Conservation (phyloP, 37 sponge, comb jelly and placozoan species). For the Bolinopsis microptera region DNA sequence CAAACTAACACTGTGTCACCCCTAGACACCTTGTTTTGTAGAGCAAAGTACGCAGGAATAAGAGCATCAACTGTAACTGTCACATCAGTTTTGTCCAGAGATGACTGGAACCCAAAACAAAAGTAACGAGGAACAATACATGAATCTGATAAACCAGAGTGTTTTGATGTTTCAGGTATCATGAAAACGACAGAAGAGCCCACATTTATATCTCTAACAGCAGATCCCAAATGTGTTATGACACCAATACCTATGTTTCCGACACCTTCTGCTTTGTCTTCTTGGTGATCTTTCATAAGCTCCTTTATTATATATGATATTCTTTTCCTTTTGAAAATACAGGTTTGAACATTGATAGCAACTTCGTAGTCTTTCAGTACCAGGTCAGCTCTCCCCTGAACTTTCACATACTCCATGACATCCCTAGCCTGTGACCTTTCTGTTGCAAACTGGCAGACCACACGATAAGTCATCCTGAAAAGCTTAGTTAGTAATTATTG, state of each 20-base stretch:
- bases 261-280: constrained; percentile 22
- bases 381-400: neutral
- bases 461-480: neutral
- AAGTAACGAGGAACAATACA: constrained; percentile 23
- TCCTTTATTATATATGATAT: neutral
- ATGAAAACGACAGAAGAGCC: constrained; percentile 28
- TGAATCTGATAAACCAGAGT: constrained; percentile 15
- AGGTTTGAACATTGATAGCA: neutral
- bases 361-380: neutral
- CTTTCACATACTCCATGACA: neutral
- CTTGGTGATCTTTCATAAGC: neutral
- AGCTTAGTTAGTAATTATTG: too few relatives aligned
- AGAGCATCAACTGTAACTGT: constrained; percentile 30
- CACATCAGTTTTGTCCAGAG: neutral
- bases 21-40: neutral
- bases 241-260: constrained; percentile 27
- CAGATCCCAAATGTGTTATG: neutral
- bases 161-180: neutral
- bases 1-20: constrained; percentile 26
- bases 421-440: neutral
- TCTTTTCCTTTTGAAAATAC: neutral
- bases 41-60: neutral
- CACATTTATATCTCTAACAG: neutral
- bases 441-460: neutral
- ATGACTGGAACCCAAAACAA: neutral